Conservation (phyloP, 2,797 vertebrate genomes). For the Psittacula derbiana region DNA sequence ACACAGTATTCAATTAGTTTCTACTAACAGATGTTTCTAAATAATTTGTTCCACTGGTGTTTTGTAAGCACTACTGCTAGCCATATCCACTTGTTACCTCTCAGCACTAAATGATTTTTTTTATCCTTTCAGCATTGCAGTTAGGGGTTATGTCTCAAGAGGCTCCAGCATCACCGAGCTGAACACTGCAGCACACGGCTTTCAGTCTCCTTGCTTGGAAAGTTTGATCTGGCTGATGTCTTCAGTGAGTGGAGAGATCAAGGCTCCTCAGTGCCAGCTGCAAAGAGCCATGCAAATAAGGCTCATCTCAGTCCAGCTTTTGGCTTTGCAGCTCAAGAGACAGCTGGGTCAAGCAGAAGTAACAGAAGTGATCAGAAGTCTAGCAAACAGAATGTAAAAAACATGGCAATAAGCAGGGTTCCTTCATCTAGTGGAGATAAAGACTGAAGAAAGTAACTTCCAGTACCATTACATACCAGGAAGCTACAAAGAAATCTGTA, state of each 20-base stretch:
- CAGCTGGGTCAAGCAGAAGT: background rate
- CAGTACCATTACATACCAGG: background rate
- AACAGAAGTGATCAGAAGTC: background rate
- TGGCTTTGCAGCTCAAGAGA: background rate
- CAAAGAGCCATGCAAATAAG: background rate
- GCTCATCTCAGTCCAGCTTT: background rate
- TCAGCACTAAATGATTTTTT: background rate
- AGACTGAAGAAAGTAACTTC: background rate
- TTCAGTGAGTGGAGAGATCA: background rate
- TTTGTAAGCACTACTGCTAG: conserved; percentile 13
- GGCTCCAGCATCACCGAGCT: background rate
- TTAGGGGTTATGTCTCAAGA: background rate
- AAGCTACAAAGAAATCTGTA: background rate
- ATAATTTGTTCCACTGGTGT: conserved; percentile 43
- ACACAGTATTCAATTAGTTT: conserved; percentile 59
- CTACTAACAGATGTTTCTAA: conserved; percentile 54
- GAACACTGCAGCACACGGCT: background rate
- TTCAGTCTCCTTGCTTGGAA: background rate
- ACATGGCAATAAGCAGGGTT: background rate
- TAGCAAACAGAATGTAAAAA: background rate
- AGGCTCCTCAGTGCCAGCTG: background rate
- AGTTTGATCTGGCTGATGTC: background rate
- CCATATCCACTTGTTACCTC: background rate
- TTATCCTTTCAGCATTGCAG: background rate
- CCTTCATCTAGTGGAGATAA: background rate